Conservation (phyloP, 2,797 vertebrate species). For the Galaxias olidus region DNA sequence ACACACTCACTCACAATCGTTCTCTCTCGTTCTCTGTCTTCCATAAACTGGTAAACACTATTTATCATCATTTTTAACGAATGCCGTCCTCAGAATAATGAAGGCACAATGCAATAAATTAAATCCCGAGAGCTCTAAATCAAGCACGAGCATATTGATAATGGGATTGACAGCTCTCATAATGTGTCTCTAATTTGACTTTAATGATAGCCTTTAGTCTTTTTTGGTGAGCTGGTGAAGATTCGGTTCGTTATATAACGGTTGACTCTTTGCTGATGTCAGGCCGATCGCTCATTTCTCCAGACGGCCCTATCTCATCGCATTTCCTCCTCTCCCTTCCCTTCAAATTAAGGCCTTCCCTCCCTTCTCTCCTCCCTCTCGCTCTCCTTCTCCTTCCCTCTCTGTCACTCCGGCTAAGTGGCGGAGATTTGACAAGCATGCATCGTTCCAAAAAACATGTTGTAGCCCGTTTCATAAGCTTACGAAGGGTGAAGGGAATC, state of each 20-base stretch:
- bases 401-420: constrained; percentile 85
- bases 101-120: constrained; percentile 67
- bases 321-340: constrained; percentile 63
- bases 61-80: constrained; percentile 71
- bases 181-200: constrained; percentile 66
- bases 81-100: constrained; percentile 65
- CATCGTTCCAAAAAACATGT: constrained; percentile 85
- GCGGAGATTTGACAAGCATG: constrained; percentile 77
- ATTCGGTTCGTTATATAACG: constrained; percentile 64
- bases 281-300: constrained; percentile 24
- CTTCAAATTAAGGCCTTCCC: constrained; percentile 8
- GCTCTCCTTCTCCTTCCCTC: constrained; percentile 34
- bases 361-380: constrained; percentile 48
- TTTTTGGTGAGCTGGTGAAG: too few relatives aligned
- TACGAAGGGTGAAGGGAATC: too few relatives aligned
- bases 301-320: constrained; percentile 71
- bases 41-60: constrained; percentile 62
- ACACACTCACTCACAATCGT: too few relatives aligned
- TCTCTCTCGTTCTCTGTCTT: constrained; percentile 26
- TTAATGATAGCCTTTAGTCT: constrained; percentile 49
- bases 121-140: constrained; percentile 59
- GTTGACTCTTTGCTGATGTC: constrained; percentile 39
- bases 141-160: constrained; percentile 64
- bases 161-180: constrained; percentile 64
- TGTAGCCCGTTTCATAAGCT: constrained; percentile 37